Evolutionary conservation across 2,888 invertebrate genomes (phyloP), one percentile per base, ranked within the genome.

Genomic region (Phasia obesa): DNA sequence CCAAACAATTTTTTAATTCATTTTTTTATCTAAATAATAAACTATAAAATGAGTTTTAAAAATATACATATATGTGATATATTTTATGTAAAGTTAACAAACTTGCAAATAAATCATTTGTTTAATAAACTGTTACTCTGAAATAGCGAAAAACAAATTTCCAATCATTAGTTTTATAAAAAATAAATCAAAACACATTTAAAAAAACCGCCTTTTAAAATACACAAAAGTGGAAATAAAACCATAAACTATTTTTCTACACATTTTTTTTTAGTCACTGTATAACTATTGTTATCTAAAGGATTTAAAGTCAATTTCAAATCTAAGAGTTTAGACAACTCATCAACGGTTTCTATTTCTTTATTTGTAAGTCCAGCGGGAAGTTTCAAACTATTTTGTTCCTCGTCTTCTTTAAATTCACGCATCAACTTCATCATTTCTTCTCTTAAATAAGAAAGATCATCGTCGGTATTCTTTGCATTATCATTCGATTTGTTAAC

Each of bases 251-350:
- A 53, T 67, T 60, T 77, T 70, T 38, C 38, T 15, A 15, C 19
- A 74, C 65, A 57, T 51, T 57, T 75, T 38, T 85, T 84, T 64
- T 86, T 87, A 9, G 77, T 71, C 5, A 88, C 44, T 2, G 86
- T 86, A 62, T 88, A 87, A 17, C 83, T 86, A 1, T 62, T 47
- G 59, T 84, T 86, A 25, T 87, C 86, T 53, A 88, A 65, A 0
- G 87, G 86, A 6, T 86, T 86, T 19, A 86, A 21, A n/a, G 83
- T 76, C 19, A 88, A 77, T 21, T 86, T 87, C 51, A 88, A 65
- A 9, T 81, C 85, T 78, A 87, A 85, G 19, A 80, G 84, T n/a
- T 83, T 76, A 0, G 87, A 86, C 44, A 87, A 73, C 11, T 83
- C 84, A 55, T 85, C 84, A 0, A 87, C 86, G 0, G 85, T 78